These are phyloP conservation scores for Epirrhoe alternata DNA, from an alignment of 2,888 invertebrate species.

Conservation along the genomic window DNA sequence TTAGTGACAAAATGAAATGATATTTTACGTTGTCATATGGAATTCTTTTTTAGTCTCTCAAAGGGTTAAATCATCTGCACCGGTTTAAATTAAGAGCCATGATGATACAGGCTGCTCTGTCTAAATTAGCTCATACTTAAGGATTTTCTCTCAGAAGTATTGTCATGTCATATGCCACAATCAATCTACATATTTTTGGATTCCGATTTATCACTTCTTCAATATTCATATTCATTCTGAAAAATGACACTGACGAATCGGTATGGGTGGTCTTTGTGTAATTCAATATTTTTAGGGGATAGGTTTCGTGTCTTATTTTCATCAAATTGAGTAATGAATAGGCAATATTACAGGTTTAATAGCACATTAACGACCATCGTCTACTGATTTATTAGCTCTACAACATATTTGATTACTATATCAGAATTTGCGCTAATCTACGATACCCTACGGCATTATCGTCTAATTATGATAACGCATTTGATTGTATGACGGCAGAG, in stretches of 20 bases:
- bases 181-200: background rate
- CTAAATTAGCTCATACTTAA: background rate
- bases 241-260: background rate
- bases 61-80: background rate
- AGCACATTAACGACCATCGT: background rate
- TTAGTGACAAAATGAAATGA: background rate
- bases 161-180: background rate
- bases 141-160: background rate
- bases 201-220: background rate
- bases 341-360: conserved; percentile 2
- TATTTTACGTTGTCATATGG: background rate
- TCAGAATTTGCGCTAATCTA: conserved; percentile 1
- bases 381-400: background rate
- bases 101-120: background rate
- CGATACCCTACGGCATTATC: conserved; percentile 11
- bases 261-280: background rate
- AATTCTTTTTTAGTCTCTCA: background rate
- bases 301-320: background rate
- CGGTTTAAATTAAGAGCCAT: background rate
- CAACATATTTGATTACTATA: conserved; percentile 4
- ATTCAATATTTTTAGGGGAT: background rate
- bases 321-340: conserved; percentile 4
- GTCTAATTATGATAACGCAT: conserved; percentile 23
- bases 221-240: background rate
- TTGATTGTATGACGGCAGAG: conserved; percentile 16